Percentiles rank a stretch among this genome's conserved stretches.
Evolutionary conservation across 2,797 vertebrate species (phyloP).

Genomic region (Acanthornis magna): DNA sequence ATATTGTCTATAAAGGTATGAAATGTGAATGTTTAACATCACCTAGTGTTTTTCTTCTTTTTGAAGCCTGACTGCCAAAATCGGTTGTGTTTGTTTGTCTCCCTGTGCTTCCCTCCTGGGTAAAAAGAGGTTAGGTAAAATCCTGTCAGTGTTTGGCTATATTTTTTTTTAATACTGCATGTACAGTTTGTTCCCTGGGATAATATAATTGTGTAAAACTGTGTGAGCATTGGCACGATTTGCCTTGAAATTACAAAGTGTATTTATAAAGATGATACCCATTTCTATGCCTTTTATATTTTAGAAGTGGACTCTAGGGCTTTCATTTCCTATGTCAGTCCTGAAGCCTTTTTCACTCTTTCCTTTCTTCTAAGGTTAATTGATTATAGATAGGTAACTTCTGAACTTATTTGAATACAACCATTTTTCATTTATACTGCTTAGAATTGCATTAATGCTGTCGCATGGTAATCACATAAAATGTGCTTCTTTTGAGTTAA

Average conservation of each 20-base stretch:
- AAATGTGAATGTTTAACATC: neutral
- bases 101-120: neutral
- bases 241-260: neutral
- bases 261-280: neutral
- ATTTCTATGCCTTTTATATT: neutral
- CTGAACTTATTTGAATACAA: neutral
- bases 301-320: neutral
- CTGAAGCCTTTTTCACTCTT: neutral
- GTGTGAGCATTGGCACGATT: neutral
- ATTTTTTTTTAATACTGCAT: neutral
- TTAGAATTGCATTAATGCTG: neutral
- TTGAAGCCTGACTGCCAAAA: neutral
- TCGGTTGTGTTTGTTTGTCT: neutral
- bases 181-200: neutral
- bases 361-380: neutral
- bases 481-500: neutral
- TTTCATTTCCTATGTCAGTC: neutral
- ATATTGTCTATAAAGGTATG: neutral
- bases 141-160: neutral
- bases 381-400: neutral
- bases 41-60: neutral
- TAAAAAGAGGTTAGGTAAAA: neutral
- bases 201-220: neutral
- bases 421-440: neutral
- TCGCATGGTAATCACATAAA: neutral